Base-by-base conservation (phyloP, 2,113 vertebrate species). In the Ceyx melanurus region DNA sequence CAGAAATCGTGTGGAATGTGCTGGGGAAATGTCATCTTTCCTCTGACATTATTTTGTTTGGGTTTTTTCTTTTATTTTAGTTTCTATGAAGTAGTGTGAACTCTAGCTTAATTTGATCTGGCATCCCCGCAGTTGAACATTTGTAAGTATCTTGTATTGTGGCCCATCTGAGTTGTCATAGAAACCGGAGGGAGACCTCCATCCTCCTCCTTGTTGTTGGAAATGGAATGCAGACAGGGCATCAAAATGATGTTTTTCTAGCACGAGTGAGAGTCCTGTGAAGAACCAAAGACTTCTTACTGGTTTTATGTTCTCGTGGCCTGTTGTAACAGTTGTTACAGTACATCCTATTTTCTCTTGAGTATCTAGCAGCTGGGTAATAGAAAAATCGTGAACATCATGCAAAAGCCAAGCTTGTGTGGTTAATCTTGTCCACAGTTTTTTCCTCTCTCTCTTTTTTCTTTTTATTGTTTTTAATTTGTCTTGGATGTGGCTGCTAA, bases 81-180 rank as follows among this genome's bases (percentile, higher is more conserved):
- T 96, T 97, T 97, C 87, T 96, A 37, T 97, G 95, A 97, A 97
- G 97, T 97, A 96, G 95, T 95, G 95, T 96, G 96, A 97, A 98
- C 97, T 97, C 96, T 95, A 96, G 90, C 92, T 97, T 98, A 97
- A 97, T 97, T 97, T 97, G 96, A 97, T 97, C 97, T 98, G 97
- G 96, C 97, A 97, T 97, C 94, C 92, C 96, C 37, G 92, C 96
- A 92, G 97, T 97, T 86, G 97, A 98, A 97, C 97, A 96, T 97
- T 98, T 97, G 93, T 97, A 97, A 98, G 97, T 97, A 96, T 97
- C 96, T 97, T 97, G 96, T 97, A 96, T 97, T 98, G 97, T 97
- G 96, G 97, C 97, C 97, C 97, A 97, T 98, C 97, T 98, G 97
- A 94, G 98, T 98, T 98, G 96, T 97, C 98, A 98, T 98, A 97